These are phyloP conservation scores for Calephelis perditalis DNA, from an alignment of 2,888 invertebrate species.

Conservation along the genomic window DNA sequence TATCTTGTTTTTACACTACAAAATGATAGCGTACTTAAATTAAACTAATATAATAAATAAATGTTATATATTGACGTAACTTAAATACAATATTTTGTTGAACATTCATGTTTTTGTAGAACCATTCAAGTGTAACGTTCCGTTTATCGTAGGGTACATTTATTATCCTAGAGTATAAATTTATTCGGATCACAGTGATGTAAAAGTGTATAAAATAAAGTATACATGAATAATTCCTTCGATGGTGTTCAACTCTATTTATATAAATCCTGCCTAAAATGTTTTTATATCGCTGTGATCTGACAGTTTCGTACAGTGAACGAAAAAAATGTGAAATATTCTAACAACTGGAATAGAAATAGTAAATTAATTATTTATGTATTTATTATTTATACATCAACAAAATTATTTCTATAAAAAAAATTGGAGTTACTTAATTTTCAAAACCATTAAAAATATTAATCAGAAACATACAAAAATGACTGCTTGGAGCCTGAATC, in stretches of 20 bases:
- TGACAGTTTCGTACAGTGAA: slow-evolving; percentile 3
- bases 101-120: slow-evolving; percentile 18
- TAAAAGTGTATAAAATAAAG: slow-evolving; percentile 23
- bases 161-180: slow-evolving; percentile 9
- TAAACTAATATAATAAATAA: neutral
- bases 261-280: slow-evolving; percentile 23
- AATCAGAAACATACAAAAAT: too few species aligned
- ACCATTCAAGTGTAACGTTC: slow-evolving; percentile 7
- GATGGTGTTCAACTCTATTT: slow-evolving; percentile 31
- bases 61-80: slow-evolving; percentile 7
- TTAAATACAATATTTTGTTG: slow-evolving; percentile 8
- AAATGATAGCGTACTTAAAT: slow-evolving; percentile 4
- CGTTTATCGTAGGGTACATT: slow-evolving; percentile 3
- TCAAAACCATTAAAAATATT: too few species aligned
- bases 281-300: slow-evolving; percentile 28
- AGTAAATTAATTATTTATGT: too few species aligned
- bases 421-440: too few species aligned
- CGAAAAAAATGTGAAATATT: neutral
- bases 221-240: slow-evolving; percentile 18
- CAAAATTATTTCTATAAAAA: too few species aligned
- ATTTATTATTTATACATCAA: too few species aligned
- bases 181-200: slow-evolving; percentile 29
- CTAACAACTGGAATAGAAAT: too few species aligned
- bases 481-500: too few species aligned
- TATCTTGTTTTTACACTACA: neutral